Base-by-base conservation (phyloP, 1,140 invertebrate species). In the Scylla paramamosain region DNA sequence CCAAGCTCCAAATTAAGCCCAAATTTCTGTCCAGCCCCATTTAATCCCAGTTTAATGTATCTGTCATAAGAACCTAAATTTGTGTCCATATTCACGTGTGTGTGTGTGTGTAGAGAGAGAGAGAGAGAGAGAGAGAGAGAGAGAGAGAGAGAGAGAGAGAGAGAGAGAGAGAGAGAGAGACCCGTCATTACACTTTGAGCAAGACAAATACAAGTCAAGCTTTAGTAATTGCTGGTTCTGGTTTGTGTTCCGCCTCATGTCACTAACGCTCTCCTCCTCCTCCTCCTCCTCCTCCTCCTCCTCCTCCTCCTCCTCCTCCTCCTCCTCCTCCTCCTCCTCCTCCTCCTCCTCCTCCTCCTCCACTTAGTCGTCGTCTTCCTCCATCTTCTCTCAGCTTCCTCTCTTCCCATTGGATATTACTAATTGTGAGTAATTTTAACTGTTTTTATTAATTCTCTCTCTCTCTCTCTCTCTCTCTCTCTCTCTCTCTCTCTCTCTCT, bases 131-230 rank as follows among this genome's bases (percentile, higher is more conserved):
- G 52, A 59, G 52, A 59, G 52, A 59, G 52, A 59, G 52, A 77
- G 67, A 77, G 67, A 77, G 67, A 77, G 67, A 77, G n/a, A n/a
- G 67, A 77, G 67, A 77, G 67, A 77, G 67, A 77, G 67, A 77
- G 67, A 77, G 67, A 77, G 67, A 77, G 67, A 77, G 67, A 77
- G 67, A 77, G 67, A 77, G 67, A 77, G 67, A 77, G 8, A 25
- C 67, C 67, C 67, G 67, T 77, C 67, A 77, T 77, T 77, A 77
- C 67, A 77, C 67, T 77, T 77, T 77, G 67, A 77, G 67, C 67
- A 77, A 77, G 67, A 77, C 67, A 77, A 77, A 77, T 77, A 77
- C 25, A 77, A n/a, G 20, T 77, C 12, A 20, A 77, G 67, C 25
- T 77, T 77, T n/a, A 77, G 67, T 77, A 77, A 77, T 77, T 77